Evolutionary conservation across 2,113 vertebrate genomes (phyloP), one percentile per base, ranked within the genome.

Genomic region (Mugil cephalus): DNA sequence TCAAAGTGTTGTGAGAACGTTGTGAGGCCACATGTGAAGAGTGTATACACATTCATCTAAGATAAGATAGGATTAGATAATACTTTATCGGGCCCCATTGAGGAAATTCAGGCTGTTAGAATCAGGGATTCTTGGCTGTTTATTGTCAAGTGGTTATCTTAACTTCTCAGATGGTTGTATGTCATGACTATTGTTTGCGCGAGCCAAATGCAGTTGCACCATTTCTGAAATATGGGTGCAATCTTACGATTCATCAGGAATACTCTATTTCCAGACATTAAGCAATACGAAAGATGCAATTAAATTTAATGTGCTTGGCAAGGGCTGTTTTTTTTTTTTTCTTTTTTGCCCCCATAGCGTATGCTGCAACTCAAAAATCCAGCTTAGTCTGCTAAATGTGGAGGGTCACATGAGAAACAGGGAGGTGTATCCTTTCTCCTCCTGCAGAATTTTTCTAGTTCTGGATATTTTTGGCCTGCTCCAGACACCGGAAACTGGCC

Each of bases 401-500:
- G 50, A 65, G 24, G 53, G 75, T 85, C 85, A 87, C 82, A 89
- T 70, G 84, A 85, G 77, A 78, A 86, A 77, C 0, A 34, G 72
- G 79, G 79, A 85, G 76, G 68, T 85, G 82, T 83, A 77, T 78
- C 66, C 70, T 78, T 80, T 83, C 59, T 72, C 50, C 60, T 76
- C 18, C 68, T 77, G 74, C 64, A 55, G 58, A 67, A 91, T 84
- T 83, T 86, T 83, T 89, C 73, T 83, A 70, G 87, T 89, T 84
- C 82, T 73, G 86, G 87, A 85, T 91, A 93, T 91, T 89, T 89
- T 90, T 90, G 90, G 90, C 85, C 77, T 75, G 70, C 60, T 89
- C 88, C 90, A 91, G 89, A 89, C 90, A 89, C 87, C 86, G 89
- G 93, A 93, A 91, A 90, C 89, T 80, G 67, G 61, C 81, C 87